These are phyloP conservation scores for Microdon myrmicae DNA, from an alignment of 2,888 invertebrate genomes.

Conservation along the genomic window DNA sequence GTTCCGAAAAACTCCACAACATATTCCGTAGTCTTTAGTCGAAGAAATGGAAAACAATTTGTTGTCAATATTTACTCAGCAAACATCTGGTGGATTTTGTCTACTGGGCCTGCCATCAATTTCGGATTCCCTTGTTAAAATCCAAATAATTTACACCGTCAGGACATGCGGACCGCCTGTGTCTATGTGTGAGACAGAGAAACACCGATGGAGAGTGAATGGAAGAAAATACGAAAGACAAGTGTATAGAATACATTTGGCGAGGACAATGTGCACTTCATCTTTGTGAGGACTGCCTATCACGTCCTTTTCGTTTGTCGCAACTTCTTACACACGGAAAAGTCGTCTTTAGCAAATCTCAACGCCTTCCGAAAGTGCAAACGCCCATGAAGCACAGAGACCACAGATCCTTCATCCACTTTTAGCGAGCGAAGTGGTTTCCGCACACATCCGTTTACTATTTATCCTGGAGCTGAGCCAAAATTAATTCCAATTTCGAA, in stretches of 20 bases:
- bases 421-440: constrained; percentile 41
- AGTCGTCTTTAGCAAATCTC: constrained; percentile 28
- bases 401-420: constrained; percentile 45
- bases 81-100: constrained; percentile 38
- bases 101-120: constrained; percentile 29
- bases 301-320: constrained; percentile 29
- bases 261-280: constrained; percentile 18
- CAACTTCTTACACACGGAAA: constrained; percentile 9
- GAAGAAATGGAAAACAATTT: constrained; percentile 39
- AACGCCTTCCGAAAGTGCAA: constrained; percentile 24
- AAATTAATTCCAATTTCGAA: constrained; percentile 52
- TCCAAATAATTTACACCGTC: constrained; percentile 40
- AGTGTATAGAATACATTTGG: not conserved
- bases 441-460: constrained; percentile 52
- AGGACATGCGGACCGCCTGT: constrained; percentile 37
- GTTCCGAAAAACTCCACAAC: too few relatives aligned
- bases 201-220: not conserved
- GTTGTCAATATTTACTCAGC: constrained; percentile 41
- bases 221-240: not conserved
- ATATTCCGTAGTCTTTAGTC: constrained; percentile 10
- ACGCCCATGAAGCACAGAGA: constrained; percentile 32
- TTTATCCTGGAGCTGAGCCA: constrained; percentile 52
- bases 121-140: constrained; percentile 15
- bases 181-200: constrained; percentile 17
- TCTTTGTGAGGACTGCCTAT: constrained; percentile 35